Evolutionary conservation across 2,888 invertebrate species (phyloP).

Genomic region (Lapara coniferarum): DNA sequence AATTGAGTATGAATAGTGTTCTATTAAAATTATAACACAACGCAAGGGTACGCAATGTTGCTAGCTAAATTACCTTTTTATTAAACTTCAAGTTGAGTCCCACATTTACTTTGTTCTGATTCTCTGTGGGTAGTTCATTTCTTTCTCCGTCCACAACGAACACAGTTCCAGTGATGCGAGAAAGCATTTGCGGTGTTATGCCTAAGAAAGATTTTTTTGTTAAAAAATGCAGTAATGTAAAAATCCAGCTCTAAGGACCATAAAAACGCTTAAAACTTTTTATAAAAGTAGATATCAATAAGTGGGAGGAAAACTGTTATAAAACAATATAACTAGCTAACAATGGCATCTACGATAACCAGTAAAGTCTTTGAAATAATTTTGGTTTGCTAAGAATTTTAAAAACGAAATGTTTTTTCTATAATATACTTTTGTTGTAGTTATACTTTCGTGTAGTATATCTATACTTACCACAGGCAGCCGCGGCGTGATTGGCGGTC

Average conservation of each 20-base stretch:
- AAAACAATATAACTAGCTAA: too few relatives aligned
- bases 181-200: constrained; percentile 88
- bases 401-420: too few relatives aligned
- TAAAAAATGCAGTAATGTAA: not conserved
- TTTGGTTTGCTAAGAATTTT: too few relatives aligned
- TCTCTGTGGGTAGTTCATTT: constrained; percentile 74
- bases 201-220: constrained; percentile 59
- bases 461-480: constrained; percentile 75
- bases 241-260: constrained; percentile 6
- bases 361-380: too few relatives aligned
- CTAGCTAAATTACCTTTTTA: constrained; percentile 84
- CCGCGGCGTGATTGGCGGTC: constrained; percentile 83
- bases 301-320: too few relatives aligned
- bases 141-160: constrained; percentile 84
- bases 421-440: too few relatives aligned
- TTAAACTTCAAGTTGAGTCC: constrained; percentile 96
- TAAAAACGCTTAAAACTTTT: not conserved
- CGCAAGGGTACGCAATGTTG: too few relatives aligned
- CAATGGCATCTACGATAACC: too few relatives aligned
- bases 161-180: constrained; percentile 94
- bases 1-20: too few relatives aligned
- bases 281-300: too few relatives aligned
- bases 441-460: too few relatives aligned
- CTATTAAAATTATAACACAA: too few relatives aligned
- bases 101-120: constrained; percentile 87